These are phyloP conservation scores for Sebastes variabilis DNA, from an alignment of 2,797 vertebrate species.

Conservation along the genomic window DNA sequence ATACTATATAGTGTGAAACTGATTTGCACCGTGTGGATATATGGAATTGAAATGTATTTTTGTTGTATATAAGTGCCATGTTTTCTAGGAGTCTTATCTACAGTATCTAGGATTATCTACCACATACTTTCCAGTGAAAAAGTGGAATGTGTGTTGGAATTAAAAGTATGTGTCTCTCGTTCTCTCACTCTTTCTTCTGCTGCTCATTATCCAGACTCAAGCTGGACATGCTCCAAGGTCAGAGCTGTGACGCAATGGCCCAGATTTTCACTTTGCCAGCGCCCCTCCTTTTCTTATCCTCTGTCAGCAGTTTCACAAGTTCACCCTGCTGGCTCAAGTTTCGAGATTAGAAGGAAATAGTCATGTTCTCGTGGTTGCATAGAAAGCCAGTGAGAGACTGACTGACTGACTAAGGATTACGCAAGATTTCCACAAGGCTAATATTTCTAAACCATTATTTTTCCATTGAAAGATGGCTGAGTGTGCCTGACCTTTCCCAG, in stretches of 20 bases:
- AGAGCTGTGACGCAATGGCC: conserved; percentile 66
- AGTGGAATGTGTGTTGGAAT: not conserved
- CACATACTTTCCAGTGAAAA: not conserved
- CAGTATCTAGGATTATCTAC: not conserved
- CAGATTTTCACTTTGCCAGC: conserved; percentile 54
- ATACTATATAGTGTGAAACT: not conserved
- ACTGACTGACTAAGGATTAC: not conserved
- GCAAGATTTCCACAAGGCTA: not conserved
- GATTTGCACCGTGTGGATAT: not conserved
- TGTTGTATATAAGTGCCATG: not conserved
- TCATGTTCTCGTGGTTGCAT: conserved; percentile 26
- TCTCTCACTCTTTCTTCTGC: conserved; percentile 27
- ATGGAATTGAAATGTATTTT: not conserved
- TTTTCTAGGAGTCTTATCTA: not conserved
- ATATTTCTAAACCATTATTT: not conserved
- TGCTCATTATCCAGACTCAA: conserved; percentile 61
- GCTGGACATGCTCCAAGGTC: conserved; percentile 69
- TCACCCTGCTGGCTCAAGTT: conserved; percentile 37
- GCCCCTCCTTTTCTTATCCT: conserved; percentile 57
- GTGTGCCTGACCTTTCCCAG: not conserved
- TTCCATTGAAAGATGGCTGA: not conserved
- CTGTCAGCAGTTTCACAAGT: conserved; percentile 74
- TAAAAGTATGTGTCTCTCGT: not conserved
- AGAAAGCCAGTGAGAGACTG: not conserved
- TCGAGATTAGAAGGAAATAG: conserved; percentile 32